Conservation (phyloP, 2,888 invertebrate genomes). For the Pseudococcus jackbeardsleyi region DNA sequence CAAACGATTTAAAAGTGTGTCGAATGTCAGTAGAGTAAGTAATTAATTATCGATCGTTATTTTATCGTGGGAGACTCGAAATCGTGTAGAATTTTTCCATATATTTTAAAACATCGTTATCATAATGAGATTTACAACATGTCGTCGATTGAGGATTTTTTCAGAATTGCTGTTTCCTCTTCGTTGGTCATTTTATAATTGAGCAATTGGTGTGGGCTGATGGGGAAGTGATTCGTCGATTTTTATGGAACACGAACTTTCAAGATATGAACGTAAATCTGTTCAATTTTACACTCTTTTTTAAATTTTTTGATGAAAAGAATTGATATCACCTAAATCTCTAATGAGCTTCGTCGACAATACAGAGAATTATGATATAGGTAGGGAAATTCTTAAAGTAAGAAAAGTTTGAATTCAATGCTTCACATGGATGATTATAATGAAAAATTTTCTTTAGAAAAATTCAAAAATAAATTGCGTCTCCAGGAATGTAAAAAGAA, state of each 20-base stretch:
- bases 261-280: not conserved
- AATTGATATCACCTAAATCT: not conserved
- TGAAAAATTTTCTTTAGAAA: no score
- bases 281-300: not conserved
- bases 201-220: not conserved
- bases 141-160: not conserved
- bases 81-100: not conserved
- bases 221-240: not conserved
- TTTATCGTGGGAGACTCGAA: not conserved
- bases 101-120: not conserved
- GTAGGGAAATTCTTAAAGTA: no score
- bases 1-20: slow-evolving; percentile 45
- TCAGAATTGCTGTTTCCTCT: not conserved
- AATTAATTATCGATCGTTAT: slow-evolving; percentile 20
- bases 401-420: no score
- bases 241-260: not conserved
- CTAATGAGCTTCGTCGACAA: no score
- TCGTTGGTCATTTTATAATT: not conserved
- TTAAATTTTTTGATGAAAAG: not conserved
- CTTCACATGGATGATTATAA: no score
- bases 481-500: no score
- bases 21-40: not conserved
- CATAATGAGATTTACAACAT: not conserved
- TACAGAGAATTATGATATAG: no score
- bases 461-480: no score